phyloP scores from a whole-genome alignment of 2,888 invertebrate genomes.

The Ligdia adustata region DNA sequence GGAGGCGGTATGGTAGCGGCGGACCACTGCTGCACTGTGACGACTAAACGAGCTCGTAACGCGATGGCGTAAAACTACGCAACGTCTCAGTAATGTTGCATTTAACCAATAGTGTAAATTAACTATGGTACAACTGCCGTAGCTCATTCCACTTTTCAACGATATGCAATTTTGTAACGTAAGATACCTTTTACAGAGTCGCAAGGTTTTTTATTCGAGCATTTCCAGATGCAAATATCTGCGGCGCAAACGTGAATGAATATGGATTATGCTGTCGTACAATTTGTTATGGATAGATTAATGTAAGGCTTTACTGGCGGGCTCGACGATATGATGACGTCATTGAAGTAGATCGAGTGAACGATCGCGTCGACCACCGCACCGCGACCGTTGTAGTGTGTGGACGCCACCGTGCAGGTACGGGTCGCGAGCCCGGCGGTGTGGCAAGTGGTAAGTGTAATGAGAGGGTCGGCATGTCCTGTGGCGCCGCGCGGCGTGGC shows the following conservation, averaged over 20 bases:
- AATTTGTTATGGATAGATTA: conserved; percentile 31
- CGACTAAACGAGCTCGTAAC: conserved; percentile 36
- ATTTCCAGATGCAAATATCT: conserved; percentile 2
- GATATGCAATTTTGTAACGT: conserved; percentile 8
- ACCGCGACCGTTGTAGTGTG: conserved; percentile 8
- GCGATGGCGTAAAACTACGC: conserved; percentile 22
- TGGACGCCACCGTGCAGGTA: conserved; percentile 23
- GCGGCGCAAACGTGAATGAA: conserved; percentile 18
- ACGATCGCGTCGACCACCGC: no score
- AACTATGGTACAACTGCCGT: conserved; percentile 9
- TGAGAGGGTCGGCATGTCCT: conserved; percentile 69
- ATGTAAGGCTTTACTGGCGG: conserved; percentile 32
- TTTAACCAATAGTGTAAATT: conserved; percentile 22
- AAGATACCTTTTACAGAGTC: neutral
- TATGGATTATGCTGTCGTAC: conserved; percentile 27
- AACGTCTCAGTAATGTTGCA: conserved; percentile 18
- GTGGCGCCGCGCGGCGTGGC: conserved; percentile 60
- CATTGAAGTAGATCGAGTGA: conserved; percentile 37
- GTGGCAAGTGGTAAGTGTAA: conserved; percentile 54
- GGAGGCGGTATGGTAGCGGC: conserved; percentile 20
- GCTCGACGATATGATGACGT: conserved; percentile 33
- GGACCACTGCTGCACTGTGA: conserved; percentile 38
- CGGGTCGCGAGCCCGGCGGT: conserved; percentile 7
- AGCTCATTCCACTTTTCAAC: neutral
- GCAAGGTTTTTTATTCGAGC: conserved; percentile 1